Base-by-base conservation (phyloP, 2,888 invertebrate genomes). In the Meganola albula region DNA sequence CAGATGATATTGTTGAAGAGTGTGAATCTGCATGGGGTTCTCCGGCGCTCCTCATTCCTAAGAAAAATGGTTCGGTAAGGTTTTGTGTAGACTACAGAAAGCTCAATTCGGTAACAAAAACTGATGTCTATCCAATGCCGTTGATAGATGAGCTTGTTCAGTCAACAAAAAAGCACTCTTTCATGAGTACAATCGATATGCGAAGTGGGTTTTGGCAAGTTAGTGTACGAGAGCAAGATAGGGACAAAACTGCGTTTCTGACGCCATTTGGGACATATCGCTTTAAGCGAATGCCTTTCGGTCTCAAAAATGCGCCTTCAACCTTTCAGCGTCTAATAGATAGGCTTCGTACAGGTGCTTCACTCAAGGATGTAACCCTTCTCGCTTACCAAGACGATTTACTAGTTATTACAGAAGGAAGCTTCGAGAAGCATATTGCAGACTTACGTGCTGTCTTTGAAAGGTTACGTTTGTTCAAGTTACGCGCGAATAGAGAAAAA, bases 251-350 rank as follows among this genome's bases (percentile, higher is more conserved):
- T 1, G 59, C 61, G 0, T 58, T 54, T 20, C 57, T 49, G 2
- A 40, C 40, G 0, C 24, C 22, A 9, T 44, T 41, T 12, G 51
- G 55, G 1, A 22, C 54, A 2, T 55, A 32, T 7, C 40, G 26
- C 13, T 80, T 68, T 36, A 76, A 73, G 43, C 24, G 72, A 8
- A 16, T 73, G 4, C 65, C 66, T 61, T 74, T 73, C 36, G 71
- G 70, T 0, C 61, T 78, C 6, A 53, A 50, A 1, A 70, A 69
- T 28, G 82, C 82, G 3, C 66, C 71, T 0, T 80, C 55, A 25
- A 3, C 40, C 0, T 59, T 56, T 21, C 53, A 58, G 48, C 68
- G 74, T 48, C 55, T 53, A 1, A 33, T 79, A 12, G 57, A 60
- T 36, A 42, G 22, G 22, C 40, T 59, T 2, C 23, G 57, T 0